A percentile compares a stretch with the other conserved stretches of the same genome.
These are phyloP conservation scores for Tinamus guttatus DNA, from an alignment of 2,113 vertebrate species.

Conservation along the genomic window DNA sequence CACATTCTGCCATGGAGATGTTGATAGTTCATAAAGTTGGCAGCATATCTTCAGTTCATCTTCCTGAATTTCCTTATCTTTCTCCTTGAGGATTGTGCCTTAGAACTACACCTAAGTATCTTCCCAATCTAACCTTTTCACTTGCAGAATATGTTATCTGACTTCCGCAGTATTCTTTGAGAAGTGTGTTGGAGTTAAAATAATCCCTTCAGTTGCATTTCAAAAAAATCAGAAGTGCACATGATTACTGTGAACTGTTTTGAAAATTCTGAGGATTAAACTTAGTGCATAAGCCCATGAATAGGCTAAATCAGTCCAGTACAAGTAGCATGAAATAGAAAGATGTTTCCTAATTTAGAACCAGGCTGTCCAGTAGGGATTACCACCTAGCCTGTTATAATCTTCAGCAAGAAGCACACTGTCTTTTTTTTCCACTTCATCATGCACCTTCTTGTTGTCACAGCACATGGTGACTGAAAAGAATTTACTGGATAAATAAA, in stretches of 20 bases:
- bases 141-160: background rate
- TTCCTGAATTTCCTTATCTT: background rate
- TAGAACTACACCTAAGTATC: background rate
- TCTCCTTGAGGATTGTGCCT: background rate
- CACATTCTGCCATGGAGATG: background rate
- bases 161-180: background rate
- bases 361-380: conserved; percentile 32
- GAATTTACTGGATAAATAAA: background rate
- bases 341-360: conserved; percentile 40
- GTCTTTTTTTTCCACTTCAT: background rate
- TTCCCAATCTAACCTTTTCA: background rate
- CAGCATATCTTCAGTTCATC: background rate
- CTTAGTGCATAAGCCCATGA: conserved; percentile 10
- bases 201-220: background rate
- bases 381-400: conserved; percentile 25
- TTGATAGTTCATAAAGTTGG: background rate
- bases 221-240: background rate
- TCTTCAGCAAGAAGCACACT: background rate
- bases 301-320: conserved; percentile 22
- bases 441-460: background rate
- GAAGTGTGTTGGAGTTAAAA: background rate
- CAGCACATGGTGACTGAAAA: background rate
- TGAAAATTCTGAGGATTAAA: conserved; percentile 55
- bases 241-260: conserved; percentile 8
- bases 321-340: conserved; percentile 44